These are phyloP conservation scores for Uloborus plumipes DNA, from an alignment of 2,888 invertebrate species.

Conservation along the genomic window DNA sequence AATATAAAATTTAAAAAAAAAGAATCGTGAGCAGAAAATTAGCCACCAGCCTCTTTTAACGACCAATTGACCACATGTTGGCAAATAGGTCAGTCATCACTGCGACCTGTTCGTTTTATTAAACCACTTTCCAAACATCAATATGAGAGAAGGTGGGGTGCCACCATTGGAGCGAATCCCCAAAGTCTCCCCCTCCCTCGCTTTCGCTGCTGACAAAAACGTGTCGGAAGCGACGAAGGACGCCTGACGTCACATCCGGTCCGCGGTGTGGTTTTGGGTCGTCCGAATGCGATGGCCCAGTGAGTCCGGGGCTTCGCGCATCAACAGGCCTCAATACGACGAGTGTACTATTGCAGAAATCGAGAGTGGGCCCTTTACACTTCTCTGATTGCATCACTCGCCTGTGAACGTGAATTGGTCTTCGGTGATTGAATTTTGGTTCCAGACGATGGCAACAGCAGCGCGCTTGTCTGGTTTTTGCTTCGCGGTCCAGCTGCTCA, in stretches of 20 bases:
- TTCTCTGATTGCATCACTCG: conserved; percentile 21
- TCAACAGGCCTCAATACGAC: conserved; percentile 49
- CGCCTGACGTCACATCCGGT: conserved; percentile 61
- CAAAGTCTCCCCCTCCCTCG: conserved; percentile 15
- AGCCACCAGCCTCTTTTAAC: no score
- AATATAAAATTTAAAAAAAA: no score
- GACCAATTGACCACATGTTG: conserved; percentile 3
- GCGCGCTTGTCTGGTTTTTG: conserved; percentile 11
- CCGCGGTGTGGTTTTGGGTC: conserved; percentile 44
- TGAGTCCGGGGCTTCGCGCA: conserved; percentile 41
- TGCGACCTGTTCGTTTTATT: neutral
- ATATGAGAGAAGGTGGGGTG: conserved; percentile 9
- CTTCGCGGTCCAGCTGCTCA: conserved; percentile 31
- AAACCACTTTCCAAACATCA: conserved; percentile 40
- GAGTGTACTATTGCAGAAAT: conserved; percentile 16
- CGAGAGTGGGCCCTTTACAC: conserved; percentile 1
- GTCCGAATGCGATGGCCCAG: conserved; percentile 49
- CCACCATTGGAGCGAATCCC: conserved; percentile 29
- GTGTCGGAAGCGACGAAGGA: conserved; percentile 61
- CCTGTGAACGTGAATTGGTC: neutral
- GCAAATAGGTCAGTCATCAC: conserved; percentile 46
- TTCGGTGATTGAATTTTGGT: conserved; percentile 39
- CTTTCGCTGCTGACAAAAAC: conserved; percentile 21
- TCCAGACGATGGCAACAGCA: conserved; percentile 20
- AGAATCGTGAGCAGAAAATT: no score